phyloP scores from a whole-genome alignment of 2,113 vertebrate genomes.

The Cavia porcellus region DNA sequence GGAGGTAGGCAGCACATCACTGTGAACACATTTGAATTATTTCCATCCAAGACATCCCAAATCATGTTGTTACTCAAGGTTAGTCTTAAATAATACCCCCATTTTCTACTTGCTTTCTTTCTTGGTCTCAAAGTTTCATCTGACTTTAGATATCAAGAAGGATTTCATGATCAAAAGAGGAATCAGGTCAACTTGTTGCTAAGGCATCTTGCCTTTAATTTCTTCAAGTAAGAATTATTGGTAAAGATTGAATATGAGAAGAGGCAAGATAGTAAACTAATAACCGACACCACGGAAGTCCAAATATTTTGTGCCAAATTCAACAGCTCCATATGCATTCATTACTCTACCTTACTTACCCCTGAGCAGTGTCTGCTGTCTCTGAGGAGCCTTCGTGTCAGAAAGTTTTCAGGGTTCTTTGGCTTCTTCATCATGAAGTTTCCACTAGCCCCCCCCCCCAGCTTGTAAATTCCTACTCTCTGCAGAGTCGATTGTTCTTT shows the following conservation, averaged over 20 bases:
- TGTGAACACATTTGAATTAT: background rate
- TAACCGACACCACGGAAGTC: background rate
- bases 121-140: background rate
- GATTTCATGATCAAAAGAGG: background rate
- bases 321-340: background rate
- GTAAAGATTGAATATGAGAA: background rate
- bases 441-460: background rate
- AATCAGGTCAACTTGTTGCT: background rate
- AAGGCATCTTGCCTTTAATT: background rate
- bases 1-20: background rate
- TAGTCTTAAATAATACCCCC: background rate
- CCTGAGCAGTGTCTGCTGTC: background rate
- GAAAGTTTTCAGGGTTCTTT: background rate
- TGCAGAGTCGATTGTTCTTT: slow-evolving; percentile 41
- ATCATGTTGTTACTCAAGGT: background rate
- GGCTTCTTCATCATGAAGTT: background rate
- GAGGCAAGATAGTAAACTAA: background rate
- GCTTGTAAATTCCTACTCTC: background rate
- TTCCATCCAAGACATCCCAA: background rate
- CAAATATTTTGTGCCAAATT: background rate
- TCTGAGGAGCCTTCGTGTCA: background rate
- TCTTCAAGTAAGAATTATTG: background rate
- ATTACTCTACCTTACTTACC: fast-evolving
- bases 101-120: background rate
- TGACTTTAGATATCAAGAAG: background rate